Evolutionary conservation across 2,113 vertebrate species (phyloP), one percentile per base, ranked within the genome.

Genomic region (Ardeotis arabs): DNA sequence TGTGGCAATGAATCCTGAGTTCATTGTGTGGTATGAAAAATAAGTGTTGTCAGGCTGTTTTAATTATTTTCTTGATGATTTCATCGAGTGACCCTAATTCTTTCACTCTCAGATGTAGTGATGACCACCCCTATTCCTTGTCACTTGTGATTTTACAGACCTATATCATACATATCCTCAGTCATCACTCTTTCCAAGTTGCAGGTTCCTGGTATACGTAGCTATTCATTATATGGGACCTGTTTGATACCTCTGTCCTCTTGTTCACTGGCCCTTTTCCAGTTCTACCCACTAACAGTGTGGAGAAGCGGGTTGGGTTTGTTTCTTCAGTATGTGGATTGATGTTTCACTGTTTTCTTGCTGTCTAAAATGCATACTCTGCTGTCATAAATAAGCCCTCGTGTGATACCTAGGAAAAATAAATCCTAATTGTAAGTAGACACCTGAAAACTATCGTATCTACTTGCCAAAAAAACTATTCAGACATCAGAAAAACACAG

Each of bases 341-440:
- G 75, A 59, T 84, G 84, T 85, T 92, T 84, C 56, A 50, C n/a
- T 87, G 45, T 87, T 79, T 90, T 90, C 69, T 77, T 93, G 37
- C 78, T 66, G 87, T 50, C 75, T 84, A 89, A 90, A 79, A 84
- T 55, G 89, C 29, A 60, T 85, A 58, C 41, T 83, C 35, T 92
- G 56, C 58, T 90, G 66, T 76, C 41, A 69, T 58, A 83, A 90
- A 69, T 80, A 84, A 94, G 63, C 55, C 49, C 35, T 86, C 52
- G 49, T 80, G 37, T 88, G 67, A 85, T 67, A 80, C 12, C 28
- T n/a, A 75, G 68, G 91, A 90, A 87, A 95, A 90, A 45, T 28
- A 89, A 47, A 84, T 84, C 33, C 58, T 55, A 63, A 45, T 74
- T 76, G 44, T 60, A 90, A 87, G 69, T 45, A 90, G 29, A 33